Evolutionary conservation across 2,113 vertebrate species (phyloP).

Genomic region (Monopterus albus): DNA sequence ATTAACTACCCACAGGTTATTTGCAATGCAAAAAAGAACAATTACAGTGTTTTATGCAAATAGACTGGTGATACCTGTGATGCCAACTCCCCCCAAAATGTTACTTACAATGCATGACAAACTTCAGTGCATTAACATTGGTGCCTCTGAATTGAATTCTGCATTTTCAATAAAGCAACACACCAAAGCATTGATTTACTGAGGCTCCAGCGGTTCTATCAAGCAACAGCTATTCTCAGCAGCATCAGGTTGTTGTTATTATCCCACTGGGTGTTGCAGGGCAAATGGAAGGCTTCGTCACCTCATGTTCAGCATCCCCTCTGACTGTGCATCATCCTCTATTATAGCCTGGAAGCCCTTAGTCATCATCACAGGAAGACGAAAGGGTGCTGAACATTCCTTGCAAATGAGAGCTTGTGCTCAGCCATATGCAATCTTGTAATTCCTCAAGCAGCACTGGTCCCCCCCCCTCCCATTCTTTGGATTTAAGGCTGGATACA

Average conservation of each 20-base stretch:
- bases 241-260: slow-evolving; percentile 58
- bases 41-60: slow-evolving; percentile 49
- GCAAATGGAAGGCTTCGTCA: slow-evolving; percentile 60
- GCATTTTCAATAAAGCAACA: slow-evolving; percentile 29
- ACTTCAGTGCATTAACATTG: not conserved
- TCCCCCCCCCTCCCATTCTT: slow-evolving; percentile 7
- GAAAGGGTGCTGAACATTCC: slow-evolving; percentile 61
- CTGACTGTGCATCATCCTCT: slow-evolving; percentile 73
- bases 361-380: slow-evolving; percentile 70
- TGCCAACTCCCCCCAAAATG: not conserved
- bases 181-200: slow-evolving; percentile 8
- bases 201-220: not conserved
- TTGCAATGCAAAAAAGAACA: slow-evolving; percentile 54
- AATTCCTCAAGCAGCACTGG: slow-evolving; percentile 49
- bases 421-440: slow-evolving; percentile 56
- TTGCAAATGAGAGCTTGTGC: slow-evolving; percentile 65
- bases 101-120: slow-evolving; percentile 12
- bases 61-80: not conserved
- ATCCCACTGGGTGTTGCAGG: slow-evolving; percentile 44
- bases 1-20: slow-evolving; percentile 8
- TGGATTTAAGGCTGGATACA: slow-evolving; percentile 43
- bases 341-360: slow-evolving; percentile 64
- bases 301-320: slow-evolving; percentile 52
- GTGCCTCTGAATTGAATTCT: not conserved
- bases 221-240: slow-evolving; percentile 35